Percentiles rank a stretch among this genome's conserved stretches.
These are phyloP conservation scores for Lucinisca nassula DNA, from an alignment of 2,888 invertebrate genomes.

Conservation along the genomic window DNA sequence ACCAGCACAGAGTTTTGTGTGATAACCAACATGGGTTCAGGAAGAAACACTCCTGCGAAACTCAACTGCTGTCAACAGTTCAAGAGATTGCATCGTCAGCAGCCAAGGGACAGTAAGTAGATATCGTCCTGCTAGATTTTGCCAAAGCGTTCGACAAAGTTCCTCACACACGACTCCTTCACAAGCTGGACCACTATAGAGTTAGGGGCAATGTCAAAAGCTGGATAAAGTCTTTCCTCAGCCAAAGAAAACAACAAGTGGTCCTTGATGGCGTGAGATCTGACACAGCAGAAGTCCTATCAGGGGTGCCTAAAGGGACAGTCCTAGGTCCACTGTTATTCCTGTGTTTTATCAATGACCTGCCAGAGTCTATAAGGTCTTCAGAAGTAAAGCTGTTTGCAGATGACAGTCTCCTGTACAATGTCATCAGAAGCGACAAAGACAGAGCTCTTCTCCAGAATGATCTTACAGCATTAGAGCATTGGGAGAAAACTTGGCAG, in stretches of 20 bases:
- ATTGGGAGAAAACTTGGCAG: neutral
- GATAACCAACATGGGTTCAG: neutral
- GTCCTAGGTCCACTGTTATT: neutral
- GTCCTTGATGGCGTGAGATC: neutral
- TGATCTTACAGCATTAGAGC: neutral
- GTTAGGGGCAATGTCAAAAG: neutral
- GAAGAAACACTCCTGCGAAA: neutral
- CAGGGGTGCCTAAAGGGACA: neutral
- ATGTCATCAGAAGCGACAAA: neutral
- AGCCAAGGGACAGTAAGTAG: neutral
- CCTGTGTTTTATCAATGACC: neutral
- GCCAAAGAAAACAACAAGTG: neutral
- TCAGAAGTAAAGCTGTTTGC: neutral
- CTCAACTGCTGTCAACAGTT: neutral
- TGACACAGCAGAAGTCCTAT: neutral
- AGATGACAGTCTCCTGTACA: neutral
- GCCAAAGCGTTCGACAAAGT: neutral
- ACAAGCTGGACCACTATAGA: neutral
- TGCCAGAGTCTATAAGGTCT: neutral
- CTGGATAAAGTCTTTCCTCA: too few relatives aligned
- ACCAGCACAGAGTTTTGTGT: neutral
- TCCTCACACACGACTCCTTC: too few relatives aligned
- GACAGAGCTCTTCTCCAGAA: neutral
- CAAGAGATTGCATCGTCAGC: neutral
- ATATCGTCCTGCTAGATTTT: neutral